Conservation (phyloP, 2,113 vertebrate species). For the Leuciscus idus region DNA sequence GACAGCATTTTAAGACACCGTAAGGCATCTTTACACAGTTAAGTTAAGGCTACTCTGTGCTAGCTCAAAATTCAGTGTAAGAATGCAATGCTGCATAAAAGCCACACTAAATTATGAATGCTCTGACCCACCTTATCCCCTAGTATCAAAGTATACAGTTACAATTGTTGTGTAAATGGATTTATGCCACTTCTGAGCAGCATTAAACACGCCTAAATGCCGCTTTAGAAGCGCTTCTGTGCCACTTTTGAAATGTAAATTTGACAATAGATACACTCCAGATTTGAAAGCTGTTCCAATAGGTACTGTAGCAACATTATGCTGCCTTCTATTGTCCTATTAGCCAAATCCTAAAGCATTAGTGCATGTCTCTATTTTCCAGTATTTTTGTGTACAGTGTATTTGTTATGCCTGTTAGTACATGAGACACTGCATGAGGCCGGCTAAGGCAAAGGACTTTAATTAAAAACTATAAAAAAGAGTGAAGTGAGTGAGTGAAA, state of each 20-base stretch:
- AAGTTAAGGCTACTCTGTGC: neutral
- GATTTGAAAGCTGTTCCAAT: neutral
- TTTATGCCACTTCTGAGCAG: neutral
- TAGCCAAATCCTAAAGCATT: neutral
- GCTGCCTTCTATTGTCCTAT: neutral
- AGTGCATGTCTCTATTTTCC: too few relatives aligned
- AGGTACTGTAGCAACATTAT: neutral
- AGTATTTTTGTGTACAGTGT: too few relatives aligned
- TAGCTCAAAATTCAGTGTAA: neutral
- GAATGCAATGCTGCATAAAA: neutral
- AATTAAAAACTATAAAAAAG: neutral
- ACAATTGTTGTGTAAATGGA: neutral
- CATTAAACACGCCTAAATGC: neutral
- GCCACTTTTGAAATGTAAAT: neutral
- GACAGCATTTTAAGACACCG: neutral
- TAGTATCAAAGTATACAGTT: neutral
- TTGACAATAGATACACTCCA: neutral
- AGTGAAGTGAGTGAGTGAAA: neutral
- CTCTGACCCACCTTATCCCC: neutral
- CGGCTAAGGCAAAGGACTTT: neutral
- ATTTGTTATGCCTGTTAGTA: too few relatives aligned
- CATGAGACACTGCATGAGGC: neutral
- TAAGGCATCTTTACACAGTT: neutral
- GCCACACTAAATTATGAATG: neutral
- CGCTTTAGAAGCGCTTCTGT: neutral